Evolutionary conservation across 2,113 vertebrate genomes (phyloP), one percentile per base, ranked within the genome.

Genomic region (Corydoras sp.): DNA sequence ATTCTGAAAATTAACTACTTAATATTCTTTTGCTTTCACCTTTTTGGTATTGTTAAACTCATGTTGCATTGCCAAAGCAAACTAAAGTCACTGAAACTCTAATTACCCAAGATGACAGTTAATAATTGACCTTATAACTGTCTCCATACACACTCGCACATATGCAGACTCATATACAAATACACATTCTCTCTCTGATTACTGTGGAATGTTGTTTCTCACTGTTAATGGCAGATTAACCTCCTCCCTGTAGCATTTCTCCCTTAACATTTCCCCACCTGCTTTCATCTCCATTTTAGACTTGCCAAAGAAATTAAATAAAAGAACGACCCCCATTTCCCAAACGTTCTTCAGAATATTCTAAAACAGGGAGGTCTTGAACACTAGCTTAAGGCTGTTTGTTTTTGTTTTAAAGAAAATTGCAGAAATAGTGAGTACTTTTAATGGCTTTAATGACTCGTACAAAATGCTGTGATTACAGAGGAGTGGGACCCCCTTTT

Each of bases 281-380:
- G 84, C 73, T 82, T 87, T 82, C 73, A 80, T 80, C 82, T 82
- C 85, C 83, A 85, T 85, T 87, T 84, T n/a, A n/a, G 69, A 75
- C 68, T 68, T 74, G 71, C 68, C 76, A 73, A 58, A 77, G 12
- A 66, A 65, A 54, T 13, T 24, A 54, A 65, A 30, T 7, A 54
- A 15, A 65, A 7, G 31, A 67, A 55, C 9, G 14, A 15, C 14
- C 31, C 9, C n/a, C 31, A 18, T 48, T 24, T 18, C 15, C 32
- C 3, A 15, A 15, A 48, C 55, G 7, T 35, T 53, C 80, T 84
- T 84, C 81, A 78, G 76, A 75, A 31, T 55, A 51, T 68, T 71
- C 29, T 62, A 61, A 78, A 79, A 65, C 24, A 7, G 69, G 65
- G 70, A 72, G 74, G 79, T 77, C 83, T 83, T 9, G 50, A 73